Evolutionary conservation across 2,797 vertebrate genomes (phyloP).

Genomic region (Semotilus atromaculatus): DNA sequence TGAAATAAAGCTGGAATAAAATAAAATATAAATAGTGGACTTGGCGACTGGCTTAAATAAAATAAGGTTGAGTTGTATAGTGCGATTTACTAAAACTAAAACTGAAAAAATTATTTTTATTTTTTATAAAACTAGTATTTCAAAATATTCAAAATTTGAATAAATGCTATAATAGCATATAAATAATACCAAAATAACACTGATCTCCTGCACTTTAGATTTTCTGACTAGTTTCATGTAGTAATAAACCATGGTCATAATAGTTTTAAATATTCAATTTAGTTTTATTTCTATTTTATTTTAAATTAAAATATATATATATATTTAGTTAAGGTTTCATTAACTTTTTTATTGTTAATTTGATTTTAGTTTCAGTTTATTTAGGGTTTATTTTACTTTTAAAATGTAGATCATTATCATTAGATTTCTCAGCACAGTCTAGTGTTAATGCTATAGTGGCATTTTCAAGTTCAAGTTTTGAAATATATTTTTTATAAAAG

Average conservation of each 20-base stretch:
- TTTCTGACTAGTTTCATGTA: background rate
- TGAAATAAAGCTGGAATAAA: background rate
- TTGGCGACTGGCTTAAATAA: background rate
- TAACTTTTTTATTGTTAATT: background rate
- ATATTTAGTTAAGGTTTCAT: background rate
- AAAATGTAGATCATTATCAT: background rate
- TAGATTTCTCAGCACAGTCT: background rate
- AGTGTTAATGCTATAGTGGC: background rate
- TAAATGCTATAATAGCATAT: background rate
- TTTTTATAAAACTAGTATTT: background rate
- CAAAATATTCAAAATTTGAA: background rate
- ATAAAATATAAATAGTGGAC: background rate
- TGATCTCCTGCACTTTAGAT: background rate
- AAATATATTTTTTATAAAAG: background rate
- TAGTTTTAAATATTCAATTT: background rate
- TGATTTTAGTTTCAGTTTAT: background rate
- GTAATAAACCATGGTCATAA: background rate
- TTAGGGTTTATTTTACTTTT: background rate
- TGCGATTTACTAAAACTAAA: background rate
- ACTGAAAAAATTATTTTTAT: no score
- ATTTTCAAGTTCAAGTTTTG: background rate
- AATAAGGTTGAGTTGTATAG: background rate
- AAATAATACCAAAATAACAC: background rate
- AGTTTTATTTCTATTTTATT: background rate
- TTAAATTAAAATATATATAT: background rate